Evolutionary conservation across 2,797 vertebrate species (phyloP).

Genomic region (Galaxias olidus): DNA sequence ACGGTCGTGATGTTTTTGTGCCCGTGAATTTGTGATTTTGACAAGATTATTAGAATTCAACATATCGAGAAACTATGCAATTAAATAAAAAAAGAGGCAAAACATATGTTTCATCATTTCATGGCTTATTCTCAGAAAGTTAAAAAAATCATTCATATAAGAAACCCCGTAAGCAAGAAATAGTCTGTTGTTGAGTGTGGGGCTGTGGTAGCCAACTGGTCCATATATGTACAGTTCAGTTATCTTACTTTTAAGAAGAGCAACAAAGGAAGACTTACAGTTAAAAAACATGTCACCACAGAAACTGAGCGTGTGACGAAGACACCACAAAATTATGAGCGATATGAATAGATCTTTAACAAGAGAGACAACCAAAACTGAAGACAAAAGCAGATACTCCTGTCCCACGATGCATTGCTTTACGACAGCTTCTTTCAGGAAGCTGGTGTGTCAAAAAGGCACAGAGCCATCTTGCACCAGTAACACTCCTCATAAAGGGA

Average conservation of each 20-base stretch:
- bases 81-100: slow-evolving; percentile 66
- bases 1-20: slow-evolving; percentile 21
- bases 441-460: slow-evolving; percentile 84
- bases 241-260: slow-evolving; percentile 19
- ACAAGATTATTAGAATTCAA: slow-evolving; percentile 59
- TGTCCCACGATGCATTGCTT: slow-evolving; percentile 83
- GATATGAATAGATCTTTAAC: slow-evolving; percentile 51
- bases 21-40: slow-evolving; percentile 55
- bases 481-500: slow-evolving; percentile 78
- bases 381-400: slow-evolving; percentile 72
- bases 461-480: slow-evolving; percentile 80
- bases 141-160: slow-evolving; percentile 60
- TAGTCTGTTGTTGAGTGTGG: neutral
- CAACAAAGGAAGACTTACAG: slow-evolving; percentile 15
- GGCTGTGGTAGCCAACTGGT: neutral
- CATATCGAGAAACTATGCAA: slow-evolving; percentile 37
- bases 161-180: slow-evolving; percentile 63
- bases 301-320: neutral
- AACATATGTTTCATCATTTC: slow-evolving; percentile 74
- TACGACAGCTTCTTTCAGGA: slow-evolving; percentile 76
- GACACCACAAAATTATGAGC: neutral
- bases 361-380: slow-evolving; percentile 66
- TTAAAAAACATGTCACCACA: slow-evolving; percentile 12
- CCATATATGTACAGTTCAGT: neutral
- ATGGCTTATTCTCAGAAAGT: slow-evolving; percentile 80